Conservation (phyloP, 2,888 invertebrate genomes). For the Plemyria rubiginata region DNA sequence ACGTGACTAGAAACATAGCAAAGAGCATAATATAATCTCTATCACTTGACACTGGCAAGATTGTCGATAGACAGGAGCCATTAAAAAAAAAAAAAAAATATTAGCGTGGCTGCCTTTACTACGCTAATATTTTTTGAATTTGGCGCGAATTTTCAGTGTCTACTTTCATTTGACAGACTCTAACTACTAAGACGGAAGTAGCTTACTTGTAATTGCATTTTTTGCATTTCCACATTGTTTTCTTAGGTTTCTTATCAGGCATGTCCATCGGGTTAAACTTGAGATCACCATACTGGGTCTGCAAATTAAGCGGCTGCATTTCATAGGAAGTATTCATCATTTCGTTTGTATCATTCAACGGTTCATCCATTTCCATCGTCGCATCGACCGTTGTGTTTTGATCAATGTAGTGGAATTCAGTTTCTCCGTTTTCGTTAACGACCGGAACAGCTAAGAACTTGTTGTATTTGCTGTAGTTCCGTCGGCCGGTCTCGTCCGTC, state of each 20-base stretch:
- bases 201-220: constrained; percentile 94
- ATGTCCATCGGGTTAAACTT: constrained; percentile 58
- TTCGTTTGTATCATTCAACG: constrained; percentile 77
- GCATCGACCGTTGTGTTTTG: constrained; percentile 71
- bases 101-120: no score
- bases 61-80: no score
- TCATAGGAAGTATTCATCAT: constrained; percentile 73
- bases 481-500: constrained; percentile 95
- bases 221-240: constrained; percentile 94
- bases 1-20: no score
- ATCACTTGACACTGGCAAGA: no score
- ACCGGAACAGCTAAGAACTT: constrained; percentile 90
- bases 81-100: no score
- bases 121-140: no score
- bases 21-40: no score
- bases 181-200: no score
- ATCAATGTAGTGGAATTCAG: constrained; percentile 75
- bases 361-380: constrained; percentile 75
- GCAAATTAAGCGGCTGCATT: constrained; percentile 86
- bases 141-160: no score
- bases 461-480: constrained; percentile 97
- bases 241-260: constrained; percentile 83
- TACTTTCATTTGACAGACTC: no score
- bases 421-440: constrained; percentile 84
- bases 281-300: constrained; percentile 67